Percentiles rank a stretch among this genome's conserved stretches.
Conservation (phyloP, 2,888 invertebrate genomes). For the Syrphus vitripennis region DNA sequence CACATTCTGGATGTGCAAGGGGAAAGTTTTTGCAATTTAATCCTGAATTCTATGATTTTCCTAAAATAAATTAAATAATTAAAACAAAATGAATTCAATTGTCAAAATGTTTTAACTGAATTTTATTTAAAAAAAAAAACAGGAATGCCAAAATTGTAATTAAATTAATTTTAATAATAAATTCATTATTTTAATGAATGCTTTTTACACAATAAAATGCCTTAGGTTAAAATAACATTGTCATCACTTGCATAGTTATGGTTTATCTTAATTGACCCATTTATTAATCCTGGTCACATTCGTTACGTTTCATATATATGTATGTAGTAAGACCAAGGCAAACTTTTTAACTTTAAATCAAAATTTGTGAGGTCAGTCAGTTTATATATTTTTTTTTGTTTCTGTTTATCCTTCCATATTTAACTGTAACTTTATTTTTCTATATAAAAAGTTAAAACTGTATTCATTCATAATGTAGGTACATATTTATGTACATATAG, state of each 20-base stretch:
- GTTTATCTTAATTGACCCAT: background rate
- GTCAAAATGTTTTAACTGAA: too few species aligned
- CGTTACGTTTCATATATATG: too few species aligned
- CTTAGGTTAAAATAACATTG: background rate
- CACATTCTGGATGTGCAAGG: too few species aligned
- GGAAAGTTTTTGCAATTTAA: too few species aligned
- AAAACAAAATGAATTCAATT: too few species aligned
- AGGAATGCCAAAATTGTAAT: background rate
- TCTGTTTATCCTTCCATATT: background rate
- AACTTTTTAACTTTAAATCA: constrained; percentile 21
- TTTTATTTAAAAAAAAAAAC: too few species aligned
- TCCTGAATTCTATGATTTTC: too few species aligned
- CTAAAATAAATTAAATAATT: too few species aligned
- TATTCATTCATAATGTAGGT: background rate
- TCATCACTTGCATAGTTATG: background rate
- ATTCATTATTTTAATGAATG: background rate
- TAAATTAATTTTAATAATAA: background rate
- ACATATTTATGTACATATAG: background rate
- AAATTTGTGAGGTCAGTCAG: background rate
- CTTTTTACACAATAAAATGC: background rate
- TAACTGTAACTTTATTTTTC: background rate
- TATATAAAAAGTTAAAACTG: background rate
- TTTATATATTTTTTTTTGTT: background rate
- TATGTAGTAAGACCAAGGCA: background rate
- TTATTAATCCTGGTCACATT: background rate